Conservation (phyloP, 2,113 vertebrate species). For the Hyla sarda region DNA sequence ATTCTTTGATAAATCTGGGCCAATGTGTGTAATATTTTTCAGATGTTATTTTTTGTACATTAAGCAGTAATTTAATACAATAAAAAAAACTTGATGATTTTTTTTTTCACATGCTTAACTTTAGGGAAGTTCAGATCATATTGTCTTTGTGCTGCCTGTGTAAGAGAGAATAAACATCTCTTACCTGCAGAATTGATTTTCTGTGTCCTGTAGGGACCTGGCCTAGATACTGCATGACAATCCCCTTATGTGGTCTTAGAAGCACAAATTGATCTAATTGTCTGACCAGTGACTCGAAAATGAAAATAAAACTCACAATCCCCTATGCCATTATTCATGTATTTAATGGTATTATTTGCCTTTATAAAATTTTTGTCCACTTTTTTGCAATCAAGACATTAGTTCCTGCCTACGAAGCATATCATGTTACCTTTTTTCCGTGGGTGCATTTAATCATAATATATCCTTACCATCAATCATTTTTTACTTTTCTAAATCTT, state of each 20-base stretch:
- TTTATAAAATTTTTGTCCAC: too few relatives aligned
- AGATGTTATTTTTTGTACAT: background rate
- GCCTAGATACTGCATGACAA: background rate
- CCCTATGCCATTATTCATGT: background rate
- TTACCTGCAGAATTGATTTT: background rate
- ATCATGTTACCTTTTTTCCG: background rate
- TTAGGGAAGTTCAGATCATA: background rate
- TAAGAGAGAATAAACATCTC: too few relatives aligned
- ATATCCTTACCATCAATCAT: background rate
- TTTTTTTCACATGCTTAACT: too few relatives aligned
- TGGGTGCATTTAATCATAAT: background rate
- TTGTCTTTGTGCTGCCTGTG: background rate
- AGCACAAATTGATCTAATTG: background rate
- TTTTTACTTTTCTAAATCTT: background rate
- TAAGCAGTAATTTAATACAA: background rate
- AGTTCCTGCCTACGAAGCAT: background rate
- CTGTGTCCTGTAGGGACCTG: background rate
- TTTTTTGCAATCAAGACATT: background rate
- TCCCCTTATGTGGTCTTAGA: too few relatives aligned
- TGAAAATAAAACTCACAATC: background rate
- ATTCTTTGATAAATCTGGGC: too few relatives aligned
- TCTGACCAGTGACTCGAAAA: background rate
- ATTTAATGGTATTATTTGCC: background rate
- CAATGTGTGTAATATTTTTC: background rate
- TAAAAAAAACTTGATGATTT: too few relatives aligned